A percentile compares a stretch with the other conserved stretches of the same genome.
phyloP scores from a whole-genome alignment of 2,888 invertebrate genomes.

The Clepsis dumicolana region DNA sequence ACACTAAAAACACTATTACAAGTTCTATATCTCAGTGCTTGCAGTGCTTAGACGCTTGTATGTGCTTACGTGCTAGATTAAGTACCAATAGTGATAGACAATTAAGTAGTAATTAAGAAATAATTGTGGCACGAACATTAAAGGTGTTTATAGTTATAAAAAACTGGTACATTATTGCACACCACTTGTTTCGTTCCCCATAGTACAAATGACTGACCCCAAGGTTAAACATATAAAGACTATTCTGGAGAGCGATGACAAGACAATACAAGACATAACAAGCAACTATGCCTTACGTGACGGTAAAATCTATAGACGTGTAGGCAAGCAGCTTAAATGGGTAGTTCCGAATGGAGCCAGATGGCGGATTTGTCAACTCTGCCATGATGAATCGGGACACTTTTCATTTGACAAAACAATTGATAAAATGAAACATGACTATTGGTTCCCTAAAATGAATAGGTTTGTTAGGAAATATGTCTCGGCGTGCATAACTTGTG shows the following conservation, averaged over 20 bases:
- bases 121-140: too few species aligned
- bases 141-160: too few species aligned
- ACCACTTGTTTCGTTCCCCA: too few species aligned
- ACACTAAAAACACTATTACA: too few species aligned
- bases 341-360: slow-evolving; percentile 17
- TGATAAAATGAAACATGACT: slow-evolving; percentile 29
- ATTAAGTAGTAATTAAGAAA: too few species aligned
- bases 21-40: too few species aligned
- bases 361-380: slow-evolving; percentile 5
- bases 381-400: slow-evolving; percentile 37
- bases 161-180: too few species aligned
- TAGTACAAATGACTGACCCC: slow-evolving; percentile 14
- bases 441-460: slow-evolving; percentile 38
- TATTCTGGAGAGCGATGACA: not conserved
- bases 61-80: too few species aligned
- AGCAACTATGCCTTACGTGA: slow-evolving; percentile 1
- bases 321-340: slow-evolving; percentile 8
- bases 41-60: too few species aligned
- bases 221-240: slow-evolving; percentile 7
- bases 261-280: slow-evolving; percentile 2
- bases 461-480: slow-evolving; percentile 18
- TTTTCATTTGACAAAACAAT: slow-evolving; percentile 34
- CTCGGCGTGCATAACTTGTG: not conserved
- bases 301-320: slow-evolving; percentile 4
- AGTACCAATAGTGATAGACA: too few species aligned